Base-by-base conservation (phyloP, 2,888 invertebrate genomes). In the Ophioninae sp. region DNA sequence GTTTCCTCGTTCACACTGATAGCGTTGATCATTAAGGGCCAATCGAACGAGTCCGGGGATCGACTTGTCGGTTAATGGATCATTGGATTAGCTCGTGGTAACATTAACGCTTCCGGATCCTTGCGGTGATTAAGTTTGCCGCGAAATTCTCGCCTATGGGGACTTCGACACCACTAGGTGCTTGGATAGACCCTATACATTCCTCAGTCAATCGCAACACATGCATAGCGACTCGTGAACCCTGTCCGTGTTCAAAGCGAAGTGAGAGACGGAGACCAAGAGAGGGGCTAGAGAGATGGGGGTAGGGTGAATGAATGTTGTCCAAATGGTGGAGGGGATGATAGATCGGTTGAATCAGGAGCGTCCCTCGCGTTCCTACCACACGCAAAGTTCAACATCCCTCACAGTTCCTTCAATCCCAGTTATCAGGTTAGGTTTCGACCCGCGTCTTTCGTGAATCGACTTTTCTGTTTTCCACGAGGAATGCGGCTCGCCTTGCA, bases 1-100 rank as follows among this genome's bases (percentile, higher is more conserved):
- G 91, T 91, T 86, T 44, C 41, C 23, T 68, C n/a, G 23, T 20
- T 64, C 13, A 3, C 30, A 30, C 30, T 3, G 30, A 37, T 39
- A 9, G 39, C 22, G 39, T 72, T 39, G 2, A n/a, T n/a, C 37
- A 20, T 71, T 71, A 23, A 51, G 3, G 37, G 59, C 39, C 10
- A 1, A 41, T 63, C 5, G 17, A 59, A 59, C 59, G 2, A 37
- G 30, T 17, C 17, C 51, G 17, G 17, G 51, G 17, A 51, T 51
- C 17, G 51, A 17, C 51, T 51, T 51, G 51, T 13, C 65, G 13
- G 51, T 44, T 39, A 44, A 61, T 41, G 65, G 69, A 17, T 59
- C 13, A 74, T 13, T 59, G 22, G 30, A 44, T 51, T 59, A 74
- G 13, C 23, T 58, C 44, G 44, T 63, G 44, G 59, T 9, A 7